Conservation (phyloP, 2,888 invertebrate species). For the Nephrotoma guestfalica region DNA sequence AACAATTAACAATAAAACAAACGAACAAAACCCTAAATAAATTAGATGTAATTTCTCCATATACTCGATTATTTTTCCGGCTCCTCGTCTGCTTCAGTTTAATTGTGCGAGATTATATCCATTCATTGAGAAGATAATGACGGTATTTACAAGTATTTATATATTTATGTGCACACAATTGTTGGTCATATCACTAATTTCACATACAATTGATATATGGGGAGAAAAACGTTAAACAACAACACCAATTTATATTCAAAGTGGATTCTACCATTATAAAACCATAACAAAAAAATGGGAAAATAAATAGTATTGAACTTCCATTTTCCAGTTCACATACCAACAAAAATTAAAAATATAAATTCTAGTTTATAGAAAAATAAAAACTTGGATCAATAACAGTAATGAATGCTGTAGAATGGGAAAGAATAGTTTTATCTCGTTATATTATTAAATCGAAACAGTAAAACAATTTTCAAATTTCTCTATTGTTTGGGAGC, state of each 20-base stretch:
- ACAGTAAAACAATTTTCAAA: background rate
- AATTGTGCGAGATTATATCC: background rate
- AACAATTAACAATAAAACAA: background rate
- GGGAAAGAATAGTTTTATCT: background rate
- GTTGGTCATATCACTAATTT: background rate
- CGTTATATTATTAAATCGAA: background rate
- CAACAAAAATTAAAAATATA: background rate
- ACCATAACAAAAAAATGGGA: background rate
- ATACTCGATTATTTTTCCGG: background rate
- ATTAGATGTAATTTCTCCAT: background rate
- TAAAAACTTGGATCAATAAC: background rate
- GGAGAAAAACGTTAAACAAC: background rate
- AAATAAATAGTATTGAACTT: background rate
- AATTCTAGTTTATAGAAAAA: background rate
- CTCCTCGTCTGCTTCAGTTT: background rate
- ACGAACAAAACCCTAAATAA: background rate
- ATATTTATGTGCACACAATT: background rate
- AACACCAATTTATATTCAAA: background rate
- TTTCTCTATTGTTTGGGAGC: background rate
- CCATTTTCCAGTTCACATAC: background rate
- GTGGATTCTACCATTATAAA: background rate
- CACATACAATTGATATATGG: background rate
- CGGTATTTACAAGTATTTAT: background rate
- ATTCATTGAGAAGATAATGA: background rate
- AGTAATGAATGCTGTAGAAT: background rate